Evolutionary conservation across 2,888 invertebrate genomes (phyloP).

Genomic region (Eutolmus rufibarbis): DNA sequence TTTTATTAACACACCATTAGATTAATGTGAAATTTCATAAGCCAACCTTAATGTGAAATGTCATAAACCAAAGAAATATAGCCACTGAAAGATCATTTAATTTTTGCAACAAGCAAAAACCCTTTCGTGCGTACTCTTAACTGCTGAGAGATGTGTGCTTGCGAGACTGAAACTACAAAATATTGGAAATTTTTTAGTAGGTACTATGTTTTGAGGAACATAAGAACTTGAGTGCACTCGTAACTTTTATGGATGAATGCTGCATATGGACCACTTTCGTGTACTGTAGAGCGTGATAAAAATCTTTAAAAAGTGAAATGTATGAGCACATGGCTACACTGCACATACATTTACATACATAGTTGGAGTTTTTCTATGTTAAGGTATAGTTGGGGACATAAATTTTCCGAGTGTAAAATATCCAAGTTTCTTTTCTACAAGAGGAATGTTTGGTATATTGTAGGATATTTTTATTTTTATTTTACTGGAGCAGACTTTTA

Average conservation of each 20-base stretch:
- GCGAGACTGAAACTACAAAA: neutral
- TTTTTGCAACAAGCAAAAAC: neutral
- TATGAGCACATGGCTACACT: neutral
- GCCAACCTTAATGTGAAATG: neutral
- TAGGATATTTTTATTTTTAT: neutral
- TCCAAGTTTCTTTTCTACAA: neutral
- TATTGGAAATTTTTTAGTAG: neutral
- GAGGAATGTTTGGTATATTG: neutral
- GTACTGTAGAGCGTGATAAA: neutral
- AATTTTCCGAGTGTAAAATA: neutral
- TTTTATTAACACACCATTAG: neutral
- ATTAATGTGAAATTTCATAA: neutral
- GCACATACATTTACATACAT: neutral
- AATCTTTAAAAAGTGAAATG: neutral
- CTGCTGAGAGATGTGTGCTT: neutral
- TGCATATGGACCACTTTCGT: neutral
- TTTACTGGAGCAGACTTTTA: neutral
- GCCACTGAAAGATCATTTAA: neutral
- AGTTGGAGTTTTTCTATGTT: neutral
- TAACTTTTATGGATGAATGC: neutral
- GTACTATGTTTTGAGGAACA: neutral
- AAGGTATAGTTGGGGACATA: neutral
- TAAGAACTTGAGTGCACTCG: neutral
- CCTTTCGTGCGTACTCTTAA: neutral
- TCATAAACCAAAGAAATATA: neutral